Percentiles rank a stretch among this genome's conserved stretches.
Conservation (phyloP, 2,888 invertebrate species). For the Sarcophaga caerulescens region DNA sequence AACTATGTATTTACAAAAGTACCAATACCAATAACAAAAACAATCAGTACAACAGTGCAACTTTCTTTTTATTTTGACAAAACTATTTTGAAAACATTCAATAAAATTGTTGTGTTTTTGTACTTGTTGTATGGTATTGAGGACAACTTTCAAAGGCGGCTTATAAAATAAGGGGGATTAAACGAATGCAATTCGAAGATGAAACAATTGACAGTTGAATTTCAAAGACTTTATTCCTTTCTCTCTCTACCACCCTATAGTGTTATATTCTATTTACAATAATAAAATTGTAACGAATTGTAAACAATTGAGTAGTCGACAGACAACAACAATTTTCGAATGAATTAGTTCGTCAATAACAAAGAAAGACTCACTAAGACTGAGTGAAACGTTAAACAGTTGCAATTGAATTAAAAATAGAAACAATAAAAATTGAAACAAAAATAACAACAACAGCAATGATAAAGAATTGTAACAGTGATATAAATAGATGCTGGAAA, state of each 20-base stretch:
- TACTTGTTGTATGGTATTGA: too few species aligned
- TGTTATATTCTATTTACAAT: too few species aligned
- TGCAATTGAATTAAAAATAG: conserved; percentile 37
- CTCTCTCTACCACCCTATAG: neutral
- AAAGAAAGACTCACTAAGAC: neutral
- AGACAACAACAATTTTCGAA: neutral
- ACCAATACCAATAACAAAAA: too few species aligned
- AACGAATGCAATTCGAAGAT: too few species aligned
- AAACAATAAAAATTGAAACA: neutral
- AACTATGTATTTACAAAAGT: too few species aligned
- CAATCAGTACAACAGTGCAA: too few species aligned
- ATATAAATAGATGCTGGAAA: neutral
- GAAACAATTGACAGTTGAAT: neutral
- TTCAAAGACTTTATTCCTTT: neutral
- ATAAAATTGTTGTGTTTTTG: too few species aligned
- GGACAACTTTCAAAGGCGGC: too few species aligned
- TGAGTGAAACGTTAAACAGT: conserved; percentile 27
- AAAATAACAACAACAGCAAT: neutral
- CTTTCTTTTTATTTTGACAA: too few species aligned
- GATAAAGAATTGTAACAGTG: neutral
- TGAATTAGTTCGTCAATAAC: conserved; percentile 24
- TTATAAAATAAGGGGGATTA: too few species aligned
- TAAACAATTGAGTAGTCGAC: neutral
- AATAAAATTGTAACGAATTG: neutral
- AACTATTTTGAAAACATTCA: too few species aligned